phyloP scores from a whole-genome alignment of 2,113 vertebrate species.

The Zosterops hypoxanthus region DNA sequence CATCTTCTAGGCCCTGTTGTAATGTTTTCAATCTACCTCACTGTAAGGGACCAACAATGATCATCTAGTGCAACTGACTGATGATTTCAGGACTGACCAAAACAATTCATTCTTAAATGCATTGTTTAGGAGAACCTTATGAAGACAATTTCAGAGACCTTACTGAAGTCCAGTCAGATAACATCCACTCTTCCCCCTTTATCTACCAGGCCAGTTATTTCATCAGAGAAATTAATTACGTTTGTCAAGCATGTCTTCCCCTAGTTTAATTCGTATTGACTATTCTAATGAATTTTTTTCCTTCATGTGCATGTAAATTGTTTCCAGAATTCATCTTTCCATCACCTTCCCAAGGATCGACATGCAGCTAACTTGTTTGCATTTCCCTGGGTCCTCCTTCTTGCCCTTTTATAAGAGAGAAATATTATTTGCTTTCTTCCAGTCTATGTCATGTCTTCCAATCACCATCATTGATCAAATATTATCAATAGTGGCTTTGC shows the following conservation, averaged over 20 bases:
- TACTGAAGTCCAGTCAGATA: background rate
- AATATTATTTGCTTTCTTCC: background rate
- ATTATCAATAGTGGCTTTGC: background rate
- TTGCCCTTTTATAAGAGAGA: background rate
- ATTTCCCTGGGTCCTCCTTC: background rate
- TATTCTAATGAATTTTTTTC: background rate
- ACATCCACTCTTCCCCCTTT: background rate
- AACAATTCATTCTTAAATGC: background rate
- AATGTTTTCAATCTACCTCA: background rate
- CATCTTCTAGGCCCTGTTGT: background rate
- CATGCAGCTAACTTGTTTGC: background rate
- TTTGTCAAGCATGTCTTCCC: background rate
- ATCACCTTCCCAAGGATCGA: background rate
- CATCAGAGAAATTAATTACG: background rate
- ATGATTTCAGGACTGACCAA: too few relatives aligned
- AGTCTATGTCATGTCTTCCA: background rate
- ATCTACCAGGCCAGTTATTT: background rate
- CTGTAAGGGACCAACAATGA: too few relatives aligned
- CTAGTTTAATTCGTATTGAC: background rate
- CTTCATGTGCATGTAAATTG: background rate
- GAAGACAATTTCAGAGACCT: background rate
- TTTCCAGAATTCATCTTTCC: fast-evolving
- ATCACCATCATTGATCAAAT: background rate
- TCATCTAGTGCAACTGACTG: too few relatives aligned
- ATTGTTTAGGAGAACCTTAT: background rate